phyloP scores from a whole-genome alignment of 2,888 invertebrate genomes.

The Dryobotodes eremita region DNA sequence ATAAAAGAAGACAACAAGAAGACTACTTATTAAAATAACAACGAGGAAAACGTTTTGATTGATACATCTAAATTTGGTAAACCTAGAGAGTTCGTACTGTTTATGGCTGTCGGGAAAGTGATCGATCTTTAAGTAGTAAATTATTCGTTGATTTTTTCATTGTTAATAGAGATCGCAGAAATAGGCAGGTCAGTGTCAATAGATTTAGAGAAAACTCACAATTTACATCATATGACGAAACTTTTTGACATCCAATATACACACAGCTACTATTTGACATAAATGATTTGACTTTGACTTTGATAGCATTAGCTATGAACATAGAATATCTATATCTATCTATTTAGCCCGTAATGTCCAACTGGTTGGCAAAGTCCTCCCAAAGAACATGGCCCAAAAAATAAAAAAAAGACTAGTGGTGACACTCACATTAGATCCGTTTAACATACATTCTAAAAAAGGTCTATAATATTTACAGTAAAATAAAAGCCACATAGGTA shows the following conservation, averaged over 20 bases:
- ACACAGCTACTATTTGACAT: background rate
- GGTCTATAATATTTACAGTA: background rate
- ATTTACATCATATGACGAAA: background rate
- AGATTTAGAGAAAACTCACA: background rate
- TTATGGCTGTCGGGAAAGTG: background rate
- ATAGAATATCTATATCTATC: background rate
- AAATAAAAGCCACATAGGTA: background rate
- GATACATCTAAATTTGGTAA: background rate
- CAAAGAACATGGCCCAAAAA: background rate
- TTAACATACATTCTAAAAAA: background rate
- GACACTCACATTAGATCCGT: no score
- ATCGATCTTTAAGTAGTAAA: slow-evolving; percentile 4
- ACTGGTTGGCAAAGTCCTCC: background rate
- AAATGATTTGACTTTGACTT: no score
- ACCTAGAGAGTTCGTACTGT: background rate
- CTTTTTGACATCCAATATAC: background rate
- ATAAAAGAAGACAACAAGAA: slow-evolving; percentile 26
- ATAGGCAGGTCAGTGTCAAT: background rate
- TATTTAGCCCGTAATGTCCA: no score
- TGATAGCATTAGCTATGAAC: background rate
- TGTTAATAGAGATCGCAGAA: background rate
- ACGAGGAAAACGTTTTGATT: background rate
- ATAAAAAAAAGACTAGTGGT: background rate
- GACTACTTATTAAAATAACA: background rate
- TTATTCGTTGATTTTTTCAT: no score